Evolutionary conservation across 2,113 vertebrate genomes (phyloP).

Genomic region (Nymphicus hollandicus): DNA sequence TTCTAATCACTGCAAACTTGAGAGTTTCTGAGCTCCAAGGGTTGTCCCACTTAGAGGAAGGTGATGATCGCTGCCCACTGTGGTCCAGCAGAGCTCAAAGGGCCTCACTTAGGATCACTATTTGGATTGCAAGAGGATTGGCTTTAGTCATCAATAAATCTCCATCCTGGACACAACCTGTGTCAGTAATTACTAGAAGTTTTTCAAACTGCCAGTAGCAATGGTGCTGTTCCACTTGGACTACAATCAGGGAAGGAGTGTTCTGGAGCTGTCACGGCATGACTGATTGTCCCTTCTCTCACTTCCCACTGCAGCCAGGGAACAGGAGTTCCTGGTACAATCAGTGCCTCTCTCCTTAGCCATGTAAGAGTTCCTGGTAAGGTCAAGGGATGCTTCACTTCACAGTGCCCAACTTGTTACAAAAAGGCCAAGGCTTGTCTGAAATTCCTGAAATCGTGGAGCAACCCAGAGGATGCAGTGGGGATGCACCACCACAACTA

Average conservation of each 20-base stretch:
- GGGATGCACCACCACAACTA: neutral
- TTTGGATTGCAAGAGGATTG: neutral
- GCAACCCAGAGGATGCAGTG: neutral
- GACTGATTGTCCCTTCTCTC: neutral
- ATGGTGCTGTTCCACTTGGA: neutral
- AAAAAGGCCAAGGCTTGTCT: neutral
- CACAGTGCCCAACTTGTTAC: neutral
- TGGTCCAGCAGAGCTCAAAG: neutral
- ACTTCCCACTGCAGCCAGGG: neutral
- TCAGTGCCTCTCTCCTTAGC: neutral
- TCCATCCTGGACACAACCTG: neutral
- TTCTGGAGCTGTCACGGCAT: neutral
- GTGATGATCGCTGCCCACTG: neutral
- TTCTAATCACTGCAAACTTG: neutral
- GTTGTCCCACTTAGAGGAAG: neutral
- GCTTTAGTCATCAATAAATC: neutral
- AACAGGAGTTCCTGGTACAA: neutral
- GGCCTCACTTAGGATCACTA: neutral
- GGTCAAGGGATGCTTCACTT: neutral
- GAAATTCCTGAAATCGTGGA: neutral
- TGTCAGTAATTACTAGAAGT: neutral
- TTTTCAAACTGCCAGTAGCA: neutral
- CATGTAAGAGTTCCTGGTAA: neutral
- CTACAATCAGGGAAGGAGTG: neutral
- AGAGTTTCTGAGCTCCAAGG: neutral